Evolutionary conservation across 2,888 invertebrate genomes (phyloP), one percentile per base, ranked within the genome.

Genomic region (Anticlea derivata): DNA sequence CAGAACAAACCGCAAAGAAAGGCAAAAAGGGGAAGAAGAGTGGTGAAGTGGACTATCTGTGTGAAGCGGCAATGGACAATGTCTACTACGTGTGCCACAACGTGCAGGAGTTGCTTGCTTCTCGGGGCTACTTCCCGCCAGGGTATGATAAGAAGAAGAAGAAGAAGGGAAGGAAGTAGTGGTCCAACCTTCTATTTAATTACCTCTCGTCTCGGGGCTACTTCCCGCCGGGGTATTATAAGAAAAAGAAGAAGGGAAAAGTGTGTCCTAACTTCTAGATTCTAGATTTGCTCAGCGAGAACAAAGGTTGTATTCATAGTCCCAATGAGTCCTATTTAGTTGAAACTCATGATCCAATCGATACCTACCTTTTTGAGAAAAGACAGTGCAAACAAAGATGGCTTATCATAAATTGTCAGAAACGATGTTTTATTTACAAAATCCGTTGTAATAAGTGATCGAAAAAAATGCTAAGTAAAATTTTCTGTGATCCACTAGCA

Each of bases 41-140:
- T 87, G 56, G 93, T 58, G 92, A 93, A 20, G 94, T 94, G 53
- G 95, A 96, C 67, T 94, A 96, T 39, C 94, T 96, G 71, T 95
- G 94, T 62, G 96, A 96, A 65, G 94, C 95, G 1, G 97, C 97
- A 0, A 97, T 98, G 96, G 95, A 97, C 62, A 98, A 98, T 72
- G 97, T 98, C 0, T 98, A 98, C 78, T 96, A 96, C 72, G 96
- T 96, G 0, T 98, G 98, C 64, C 98, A 98, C 73, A 97, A 97
- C 75, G 95, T 97, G 1, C 97, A 97, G 81, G 97, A 98, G 73
- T 92, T 98, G 6, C 84, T 98, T n/a, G 94, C 94, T 65, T 95
- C 95, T 30, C 92, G 98, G 59, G 98, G 98, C 0, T 98, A 98
- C 78, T 94, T 95, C 20, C 97, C 97, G 94, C 96, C 96, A 0